phyloP scores from a whole-genome alignment of 2,113 vertebrate genomes.

The Pionites leucogaster region DNA sequence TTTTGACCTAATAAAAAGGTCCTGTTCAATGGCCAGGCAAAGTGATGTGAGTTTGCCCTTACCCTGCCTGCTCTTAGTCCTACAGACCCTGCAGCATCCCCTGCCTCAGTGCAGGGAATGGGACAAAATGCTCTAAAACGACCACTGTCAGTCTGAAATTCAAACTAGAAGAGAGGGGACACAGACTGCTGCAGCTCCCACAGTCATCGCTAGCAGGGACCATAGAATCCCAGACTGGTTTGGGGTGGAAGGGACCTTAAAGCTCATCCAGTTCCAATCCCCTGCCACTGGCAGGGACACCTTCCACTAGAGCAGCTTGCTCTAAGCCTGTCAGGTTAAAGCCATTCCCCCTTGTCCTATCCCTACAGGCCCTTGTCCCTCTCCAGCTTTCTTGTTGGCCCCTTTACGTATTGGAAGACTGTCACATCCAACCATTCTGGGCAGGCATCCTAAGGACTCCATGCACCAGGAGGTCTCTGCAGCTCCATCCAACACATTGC shows the following conservation, averaged over 20 bases:
- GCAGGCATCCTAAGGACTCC: neutral
- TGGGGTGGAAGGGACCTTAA: neutral
- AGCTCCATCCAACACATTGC: neutral
- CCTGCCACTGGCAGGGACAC: neutral
- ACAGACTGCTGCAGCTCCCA: neutral
- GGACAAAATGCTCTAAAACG: neutral
- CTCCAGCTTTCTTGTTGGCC: neutral
- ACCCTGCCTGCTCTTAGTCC: neutral
- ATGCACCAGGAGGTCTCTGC: neutral
- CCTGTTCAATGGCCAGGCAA: neutral
- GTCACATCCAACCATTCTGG: accelerated
- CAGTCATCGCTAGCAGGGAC: neutral
- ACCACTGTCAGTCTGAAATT: neutral
- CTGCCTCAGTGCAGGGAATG: neutral
- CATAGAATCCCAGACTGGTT: neutral
- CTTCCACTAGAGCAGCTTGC: neutral
- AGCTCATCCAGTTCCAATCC: neutral
- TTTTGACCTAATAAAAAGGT: neutral
- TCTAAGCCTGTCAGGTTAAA: neutral
- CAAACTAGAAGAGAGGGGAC: too few relatives aligned
- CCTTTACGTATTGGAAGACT: neutral
- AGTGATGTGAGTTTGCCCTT: neutral
- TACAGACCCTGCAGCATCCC: neutral
- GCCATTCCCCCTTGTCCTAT: neutral
- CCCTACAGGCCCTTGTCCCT: neutral